These are phyloP conservation scores for Microplitis mediator DNA, from an alignment of 1,140 invertebrate species.

Conservation along the genomic window DNA sequence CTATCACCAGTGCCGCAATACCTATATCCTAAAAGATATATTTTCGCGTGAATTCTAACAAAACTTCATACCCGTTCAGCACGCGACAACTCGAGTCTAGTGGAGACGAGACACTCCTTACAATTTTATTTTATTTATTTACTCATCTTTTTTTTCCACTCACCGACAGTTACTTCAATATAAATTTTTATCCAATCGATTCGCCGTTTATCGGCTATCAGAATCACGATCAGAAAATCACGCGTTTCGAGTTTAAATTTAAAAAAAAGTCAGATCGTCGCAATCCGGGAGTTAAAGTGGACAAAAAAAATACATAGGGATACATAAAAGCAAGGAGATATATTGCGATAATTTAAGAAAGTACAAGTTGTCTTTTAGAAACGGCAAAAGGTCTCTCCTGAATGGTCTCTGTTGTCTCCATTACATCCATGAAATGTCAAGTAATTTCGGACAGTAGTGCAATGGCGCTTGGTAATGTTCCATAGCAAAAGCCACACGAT, in stretches of 20 bases:
- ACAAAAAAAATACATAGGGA: conserved; percentile 1
- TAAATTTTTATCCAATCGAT: conserved; percentile 1
- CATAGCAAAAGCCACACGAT: neutral
- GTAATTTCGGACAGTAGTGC: conserved; percentile 29
- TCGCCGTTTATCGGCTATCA: neutral
- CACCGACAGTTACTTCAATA: neutral
- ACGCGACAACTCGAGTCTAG: conserved; percentile 16
- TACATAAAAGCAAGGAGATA: conserved; percentile 25
- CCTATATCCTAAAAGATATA: neutral
- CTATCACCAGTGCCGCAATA: neutral
- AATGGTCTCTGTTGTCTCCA: conserved; percentile 30
- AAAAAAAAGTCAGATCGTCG: too few species aligned
- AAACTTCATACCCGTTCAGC: conserved; percentile 25
- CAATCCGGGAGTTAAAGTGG: neutral
- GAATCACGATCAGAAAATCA: neutral
- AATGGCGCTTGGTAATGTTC: conserved; percentile 1
- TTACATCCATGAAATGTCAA: conserved; percentile 28
- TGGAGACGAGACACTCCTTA: conserved; percentile 1
- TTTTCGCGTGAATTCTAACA: conserved; percentile 10
- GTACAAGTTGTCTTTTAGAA: conserved; percentile 32
- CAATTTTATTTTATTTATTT: neutral
- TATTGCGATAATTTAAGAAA: conserved; percentile 22
- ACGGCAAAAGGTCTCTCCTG: conserved; percentile 18
- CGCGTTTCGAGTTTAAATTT: too few species aligned
- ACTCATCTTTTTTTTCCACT: neutral